Conservation (phyloP, 1,140 invertebrate genomes). For the Trissolcus basalis region DNA sequence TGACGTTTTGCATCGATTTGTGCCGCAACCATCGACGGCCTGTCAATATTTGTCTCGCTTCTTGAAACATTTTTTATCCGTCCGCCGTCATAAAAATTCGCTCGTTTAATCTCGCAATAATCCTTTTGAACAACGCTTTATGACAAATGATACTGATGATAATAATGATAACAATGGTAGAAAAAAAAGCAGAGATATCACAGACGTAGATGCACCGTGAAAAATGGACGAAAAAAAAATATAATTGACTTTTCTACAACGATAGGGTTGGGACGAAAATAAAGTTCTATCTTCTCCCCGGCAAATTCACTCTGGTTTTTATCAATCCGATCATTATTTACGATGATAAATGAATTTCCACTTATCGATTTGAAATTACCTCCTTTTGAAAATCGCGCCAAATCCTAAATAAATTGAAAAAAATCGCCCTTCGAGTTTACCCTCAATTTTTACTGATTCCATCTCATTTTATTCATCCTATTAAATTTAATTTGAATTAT, state of each 20-base stretch:
- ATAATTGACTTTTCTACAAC: constrained; percentile 10
- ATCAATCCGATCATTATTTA: constrained; percentile 10
- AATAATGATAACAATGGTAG: too few relatives aligned
- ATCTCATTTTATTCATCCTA: too few relatives aligned
- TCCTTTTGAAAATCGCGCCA: too few relatives aligned
- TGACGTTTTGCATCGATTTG: not conserved
- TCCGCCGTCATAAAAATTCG: not conserved
- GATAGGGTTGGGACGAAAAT: not conserved
- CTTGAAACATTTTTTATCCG: constrained; percentile 4
- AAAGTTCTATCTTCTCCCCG: not conserved
- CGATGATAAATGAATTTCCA: constrained; percentile 6
- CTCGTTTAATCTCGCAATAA: constrained; percentile 16
- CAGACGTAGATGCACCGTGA: too few relatives aligned
- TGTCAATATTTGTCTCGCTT: constrained; percentile 15
- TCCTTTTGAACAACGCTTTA: not conserved
- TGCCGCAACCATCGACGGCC: constrained; percentile 5
- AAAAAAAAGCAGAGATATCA: too few relatives aligned
- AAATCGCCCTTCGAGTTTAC: too few relatives aligned
- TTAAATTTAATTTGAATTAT: too few relatives aligned
- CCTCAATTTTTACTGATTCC: too few relatives aligned
- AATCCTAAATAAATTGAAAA: too few relatives aligned
- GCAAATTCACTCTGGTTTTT: not conserved
- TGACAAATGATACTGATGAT: constrained; percentile 7
- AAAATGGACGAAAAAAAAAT: not conserved
- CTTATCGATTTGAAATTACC: too few relatives aligned